phyloP scores from a whole-genome alignment of 2,797 vertebrate genomes.

The Xenopus petersii region DNA sequence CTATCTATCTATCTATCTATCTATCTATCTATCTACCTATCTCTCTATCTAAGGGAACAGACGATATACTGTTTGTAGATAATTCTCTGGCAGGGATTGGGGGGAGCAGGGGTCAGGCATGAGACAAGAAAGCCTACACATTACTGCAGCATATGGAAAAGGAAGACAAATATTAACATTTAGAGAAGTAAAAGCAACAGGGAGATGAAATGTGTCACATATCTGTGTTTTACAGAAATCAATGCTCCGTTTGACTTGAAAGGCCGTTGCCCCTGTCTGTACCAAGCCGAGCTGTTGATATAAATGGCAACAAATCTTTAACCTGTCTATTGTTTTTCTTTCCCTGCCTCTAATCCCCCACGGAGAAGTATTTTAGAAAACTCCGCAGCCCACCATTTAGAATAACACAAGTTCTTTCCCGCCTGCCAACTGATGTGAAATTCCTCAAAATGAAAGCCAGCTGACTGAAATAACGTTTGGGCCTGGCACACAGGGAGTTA shows the following conservation, averaged over 20 bases:
- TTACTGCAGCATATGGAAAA: background rate
- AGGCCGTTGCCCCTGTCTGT: background rate
- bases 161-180: constrained; percentile 1
- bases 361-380: too few species aligned
- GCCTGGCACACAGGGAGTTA: too few species aligned
- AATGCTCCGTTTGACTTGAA: background rate
- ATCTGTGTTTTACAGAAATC: too few species aligned
- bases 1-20: too few species aligned
- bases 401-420: background rate
- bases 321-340: constrained; percentile 55
- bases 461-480: background rate
- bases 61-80: too few species aligned
- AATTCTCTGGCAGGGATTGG: too few species aligned
- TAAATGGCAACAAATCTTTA: constrained; percentile 42
- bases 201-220: background rate
- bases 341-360: constrained; percentile 53
- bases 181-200: background rate
- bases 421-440: constrained; percentile 34
- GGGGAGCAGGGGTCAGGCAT: too few species aligned
- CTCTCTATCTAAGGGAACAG: too few species aligned
- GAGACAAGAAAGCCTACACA: too few species aligned
- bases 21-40: too few species aligned
- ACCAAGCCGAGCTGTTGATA: constrained; percentile 34
- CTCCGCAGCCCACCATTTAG: too few species aligned
- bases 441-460: constrained; percentile 35